These are phyloP conservation scores for Alouatta palliata DNA, from an alignment of 2,113 vertebrate genomes.

Conservation along the genomic window DNA sequence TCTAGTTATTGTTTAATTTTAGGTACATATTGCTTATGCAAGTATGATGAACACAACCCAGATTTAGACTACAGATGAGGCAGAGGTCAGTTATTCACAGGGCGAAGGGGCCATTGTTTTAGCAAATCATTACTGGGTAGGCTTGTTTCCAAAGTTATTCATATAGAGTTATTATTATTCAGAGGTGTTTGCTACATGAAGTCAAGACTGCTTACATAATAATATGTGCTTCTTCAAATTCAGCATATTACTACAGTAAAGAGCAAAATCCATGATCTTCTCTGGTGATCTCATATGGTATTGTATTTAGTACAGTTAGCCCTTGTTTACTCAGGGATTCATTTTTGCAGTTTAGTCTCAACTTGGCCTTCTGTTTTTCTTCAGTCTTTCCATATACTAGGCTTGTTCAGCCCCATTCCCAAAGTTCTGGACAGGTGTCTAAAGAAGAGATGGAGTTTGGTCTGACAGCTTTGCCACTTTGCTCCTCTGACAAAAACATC, in stretches of 20 bases:
- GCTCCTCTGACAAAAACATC: slow-evolving; percentile 38
- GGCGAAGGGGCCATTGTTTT: background rate
- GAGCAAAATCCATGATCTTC: background rate
- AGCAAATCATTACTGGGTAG: background rate
- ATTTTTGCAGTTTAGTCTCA: background rate
- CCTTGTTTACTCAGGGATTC: background rate
- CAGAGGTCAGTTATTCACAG: slow-evolving; percentile 4
- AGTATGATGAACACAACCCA: background rate
- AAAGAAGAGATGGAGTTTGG: background rate
- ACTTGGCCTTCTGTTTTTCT: slow-evolving; percentile 7
- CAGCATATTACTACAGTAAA: background rate
- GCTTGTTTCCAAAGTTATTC: slow-evolving; percentile 22
- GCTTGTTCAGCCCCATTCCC: background rate
- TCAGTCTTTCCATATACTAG: background rate
- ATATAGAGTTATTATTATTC: background rate
- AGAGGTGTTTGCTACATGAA: background rate
- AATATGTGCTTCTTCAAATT: slow-evolving; percentile 17
- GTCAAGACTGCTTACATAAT: background rate
- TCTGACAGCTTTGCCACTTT: slow-evolving; percentile 27
- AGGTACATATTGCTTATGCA: slow-evolving; percentile 10
- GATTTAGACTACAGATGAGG: background rate
- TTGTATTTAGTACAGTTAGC: background rate
- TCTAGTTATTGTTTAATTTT: slow-evolving; percentile 37
- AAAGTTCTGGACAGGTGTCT: slow-evolving; percentile 12
- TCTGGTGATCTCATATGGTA: background rate